Base-by-base conservation (phyloP, 2,797 vertebrate species). In the Artibeus lituratus region DNA sequence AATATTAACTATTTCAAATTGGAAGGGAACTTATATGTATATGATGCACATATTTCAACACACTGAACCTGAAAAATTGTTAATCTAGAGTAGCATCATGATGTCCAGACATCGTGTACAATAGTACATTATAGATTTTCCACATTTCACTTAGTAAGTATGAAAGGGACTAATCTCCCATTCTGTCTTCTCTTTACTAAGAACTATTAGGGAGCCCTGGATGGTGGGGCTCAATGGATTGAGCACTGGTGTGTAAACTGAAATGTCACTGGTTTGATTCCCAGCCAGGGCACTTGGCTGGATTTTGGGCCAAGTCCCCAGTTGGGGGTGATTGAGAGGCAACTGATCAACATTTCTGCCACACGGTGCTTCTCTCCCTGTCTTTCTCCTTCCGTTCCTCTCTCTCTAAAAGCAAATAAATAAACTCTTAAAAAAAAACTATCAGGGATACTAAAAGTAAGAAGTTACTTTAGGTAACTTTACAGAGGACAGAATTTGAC, bases 1-100 rank as follows among this genome's bases (percentile, higher is more conserved):
- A 96, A 91, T 88, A 51, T 91, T 87, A 14, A 35, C 77, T 89
- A 55, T 77, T 90, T 96, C 49, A 93, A 90, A 87, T 35, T 81
- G 81, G 37, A 94, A 73, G 72, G 84, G 16, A 88, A 72, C 18
- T 67, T 80, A 72, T 2, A 51, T 84, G 21, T 80, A 53, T 72
- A 44, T 10, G 29, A 19, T 80, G 59, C 3, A 93, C 4, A 80
- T 59, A 72, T 86, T 83, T 87, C 26, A 70, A 87, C 65, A 73
- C 14, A 35, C 29, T 81, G 80, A 94, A 15, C 37, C 49, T 85
- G 29, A 95, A 94, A 91, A 65, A 59, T 91, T 82, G 39, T 92
- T 90, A 92, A 74, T 86, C 10, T 90, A 84, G 51, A 76, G 21
- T 42, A 65, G 44, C 95, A 86, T 91, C 29, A 39, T 65, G 35